Percentiles rank a stretch among this genome's conserved stretches.
These are phyloP conservation scores for Plodia interpunctella DNA, from an alignment of 1,140 invertebrate species.

Conservation along the genomic window DNA sequence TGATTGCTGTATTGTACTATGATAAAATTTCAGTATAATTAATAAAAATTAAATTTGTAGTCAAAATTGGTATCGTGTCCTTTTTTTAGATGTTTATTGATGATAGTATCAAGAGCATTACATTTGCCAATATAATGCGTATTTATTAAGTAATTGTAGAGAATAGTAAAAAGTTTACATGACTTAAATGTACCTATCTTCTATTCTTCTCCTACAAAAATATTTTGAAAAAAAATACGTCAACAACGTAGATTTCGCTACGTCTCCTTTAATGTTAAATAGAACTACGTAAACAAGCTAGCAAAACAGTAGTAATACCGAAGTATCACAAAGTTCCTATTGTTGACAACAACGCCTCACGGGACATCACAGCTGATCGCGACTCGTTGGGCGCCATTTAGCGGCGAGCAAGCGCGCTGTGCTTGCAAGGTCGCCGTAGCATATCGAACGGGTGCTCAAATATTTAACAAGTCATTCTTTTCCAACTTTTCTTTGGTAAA, in stretches of 20 bases:
- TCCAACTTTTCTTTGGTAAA: neutral
- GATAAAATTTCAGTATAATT: neutral
- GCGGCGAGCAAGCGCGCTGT: slow-evolving; percentile 35
- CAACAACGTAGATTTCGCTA: too few species aligned
- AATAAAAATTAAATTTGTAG: too few species aligned
- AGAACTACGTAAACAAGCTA: neutral
- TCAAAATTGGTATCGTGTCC: too few species aligned
- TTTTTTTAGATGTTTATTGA: too few species aligned
- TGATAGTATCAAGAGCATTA: neutral
- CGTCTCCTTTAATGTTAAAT: neutral
- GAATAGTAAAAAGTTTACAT: too few species aligned
- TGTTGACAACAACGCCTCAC: slow-evolving; percentile 15
- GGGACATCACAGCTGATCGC: slow-evolving; percentile 35
- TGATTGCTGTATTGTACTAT: neutral
- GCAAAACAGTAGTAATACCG: neutral
- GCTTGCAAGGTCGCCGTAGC: slow-evolving; percentile 28
- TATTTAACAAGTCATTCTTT: slow-evolving; percentile 31
- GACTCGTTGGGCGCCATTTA: slow-evolving; percentile 30
- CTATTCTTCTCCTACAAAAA: too few species aligned
- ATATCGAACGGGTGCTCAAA: slow-evolving; percentile 44
- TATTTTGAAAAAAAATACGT: neutral
- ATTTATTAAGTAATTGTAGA: neutral
- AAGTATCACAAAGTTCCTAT: slow-evolving; percentile 4
- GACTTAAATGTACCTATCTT: too few species aligned
- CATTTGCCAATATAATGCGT: neutral